Conservation (phyloP, 1,140 invertebrate genomes). For the Megalopta genalis region DNA sequence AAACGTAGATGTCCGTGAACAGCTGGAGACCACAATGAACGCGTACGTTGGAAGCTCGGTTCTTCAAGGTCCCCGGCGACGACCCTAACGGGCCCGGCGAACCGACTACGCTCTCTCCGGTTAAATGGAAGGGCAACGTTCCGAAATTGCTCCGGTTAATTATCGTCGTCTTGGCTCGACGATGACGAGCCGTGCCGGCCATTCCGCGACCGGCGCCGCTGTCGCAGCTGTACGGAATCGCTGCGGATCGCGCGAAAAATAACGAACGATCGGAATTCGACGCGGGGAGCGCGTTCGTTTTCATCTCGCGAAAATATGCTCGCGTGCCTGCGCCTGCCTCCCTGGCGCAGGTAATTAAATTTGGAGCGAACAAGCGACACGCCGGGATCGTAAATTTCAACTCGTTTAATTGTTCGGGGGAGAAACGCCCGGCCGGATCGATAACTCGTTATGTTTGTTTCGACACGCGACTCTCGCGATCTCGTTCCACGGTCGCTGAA, state of each 20-base stretch:
- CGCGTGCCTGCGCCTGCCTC: background rate
- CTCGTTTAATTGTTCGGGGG: too few relatives aligned
- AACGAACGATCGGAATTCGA: background rate
- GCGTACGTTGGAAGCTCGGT: constrained; percentile 16
- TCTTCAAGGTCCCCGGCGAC: constrained; percentile 1
- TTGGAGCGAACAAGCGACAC: too few relatives aligned
- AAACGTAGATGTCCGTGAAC: background rate
- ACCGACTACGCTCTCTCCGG: background rate
- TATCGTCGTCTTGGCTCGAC: constrained; percentile 1
- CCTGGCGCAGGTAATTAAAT: too few relatives aligned
- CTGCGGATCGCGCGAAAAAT: too few relatives aligned
- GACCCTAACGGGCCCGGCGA: background rate
- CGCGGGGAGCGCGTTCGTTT: background rate
- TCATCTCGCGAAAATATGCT: background rate
- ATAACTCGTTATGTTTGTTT: too few relatives aligned
- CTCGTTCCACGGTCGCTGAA: too few relatives aligned
- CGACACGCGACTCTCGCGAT: background rate
- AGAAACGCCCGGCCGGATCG: too few relatives aligned
- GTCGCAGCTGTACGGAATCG: too few relatives aligned
- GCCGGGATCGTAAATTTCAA: too few relatives aligned
- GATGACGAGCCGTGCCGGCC: background rate
- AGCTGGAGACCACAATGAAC: constrained; percentile 20
- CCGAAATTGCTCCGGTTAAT: constrained; percentile 32
- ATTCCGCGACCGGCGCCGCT: background rate
- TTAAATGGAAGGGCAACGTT: constrained; percentile 28